A percentile compares a stretch with the other conserved stretches of the same genome.
Conservation (phyloP, 2,113 vertebrate species). For the Sebastes fasciatus region DNA sequence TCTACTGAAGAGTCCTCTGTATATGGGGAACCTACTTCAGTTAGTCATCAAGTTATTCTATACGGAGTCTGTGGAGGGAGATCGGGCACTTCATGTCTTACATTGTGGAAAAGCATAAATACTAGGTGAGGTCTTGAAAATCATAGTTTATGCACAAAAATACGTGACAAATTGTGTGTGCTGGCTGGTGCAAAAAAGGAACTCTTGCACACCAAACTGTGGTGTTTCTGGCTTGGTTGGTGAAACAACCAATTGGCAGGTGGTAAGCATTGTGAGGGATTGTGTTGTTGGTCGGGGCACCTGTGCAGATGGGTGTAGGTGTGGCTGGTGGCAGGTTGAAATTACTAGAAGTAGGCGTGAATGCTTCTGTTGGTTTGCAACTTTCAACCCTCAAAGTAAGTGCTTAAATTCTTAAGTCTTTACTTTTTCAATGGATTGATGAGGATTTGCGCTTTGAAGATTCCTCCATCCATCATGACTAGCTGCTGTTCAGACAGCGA, state of each 20-base stretch:
- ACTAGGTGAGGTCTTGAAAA: background rate
- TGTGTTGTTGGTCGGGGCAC: background rate
- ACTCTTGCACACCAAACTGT: background rate
- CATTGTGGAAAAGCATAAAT: conserved; percentile 19
- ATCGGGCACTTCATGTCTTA: background rate
- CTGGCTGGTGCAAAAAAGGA: too few species aligned
- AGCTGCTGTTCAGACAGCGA: conserved; percentile 1
- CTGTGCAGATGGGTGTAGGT: conserved; percentile 22
- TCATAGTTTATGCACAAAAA: background rate
- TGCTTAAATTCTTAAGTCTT: conserved; percentile 23
- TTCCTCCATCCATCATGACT: conserved; percentile 34
- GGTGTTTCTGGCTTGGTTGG: background rate
- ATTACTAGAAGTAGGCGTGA: conserved; percentile 4
- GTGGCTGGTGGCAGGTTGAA: conserved; percentile 15
- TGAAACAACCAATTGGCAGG: background rate
- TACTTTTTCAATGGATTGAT: conserved; percentile 24
- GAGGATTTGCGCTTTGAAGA: conserved; percentile 48
- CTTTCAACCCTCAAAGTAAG: background rate
- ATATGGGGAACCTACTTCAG: conserved; percentile 25
- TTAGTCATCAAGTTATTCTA: conserved; percentile 32
- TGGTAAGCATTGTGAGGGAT: conserved; percentile 13
- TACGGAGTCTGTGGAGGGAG: background rate
- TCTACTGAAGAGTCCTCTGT: conserved; percentile 20
- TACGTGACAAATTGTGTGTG: background rate
- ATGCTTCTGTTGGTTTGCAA: conserved; percentile 20